Evolutionary conservation across 2,888 invertebrate genomes (phyloP).

Genomic region (Augiades crinisus): DNA sequence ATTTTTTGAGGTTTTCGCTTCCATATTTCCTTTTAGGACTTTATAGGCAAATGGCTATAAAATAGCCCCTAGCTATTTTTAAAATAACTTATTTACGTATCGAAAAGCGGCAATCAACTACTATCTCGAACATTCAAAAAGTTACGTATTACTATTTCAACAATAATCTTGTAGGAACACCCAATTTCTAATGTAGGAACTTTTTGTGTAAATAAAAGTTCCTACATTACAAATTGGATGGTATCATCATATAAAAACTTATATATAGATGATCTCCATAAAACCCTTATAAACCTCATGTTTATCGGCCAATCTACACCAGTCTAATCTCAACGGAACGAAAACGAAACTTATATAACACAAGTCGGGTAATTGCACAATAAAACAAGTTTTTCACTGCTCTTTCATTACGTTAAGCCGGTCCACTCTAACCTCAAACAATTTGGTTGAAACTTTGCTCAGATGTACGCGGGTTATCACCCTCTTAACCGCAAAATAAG

Average conservation of each 20-base stretch:
- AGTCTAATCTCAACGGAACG: background rate
- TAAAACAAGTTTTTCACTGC: constrained; percentile 26
- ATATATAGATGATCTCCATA: constrained; percentile 2
- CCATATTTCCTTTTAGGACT: too few species aligned
- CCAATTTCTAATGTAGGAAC: too few species aligned
- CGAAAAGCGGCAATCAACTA: too few species aligned
- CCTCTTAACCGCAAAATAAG: constrained; percentile 35
- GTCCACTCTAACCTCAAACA: constrained; percentile 31
- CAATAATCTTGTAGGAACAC: too few species aligned
- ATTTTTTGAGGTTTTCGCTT: too few species aligned
- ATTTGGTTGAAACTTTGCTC: constrained; percentile 34
- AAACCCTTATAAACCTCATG: background rate
- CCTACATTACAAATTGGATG: background rate
- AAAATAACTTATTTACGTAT: too few species aligned
- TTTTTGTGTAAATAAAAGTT: too few species aligned
- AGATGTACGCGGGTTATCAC: constrained; percentile 36
- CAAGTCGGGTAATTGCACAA: constrained; percentile 9
- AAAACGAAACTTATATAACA: constrained; percentile 9
- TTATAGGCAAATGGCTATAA: too few species aligned
- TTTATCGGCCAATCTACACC: background rate
- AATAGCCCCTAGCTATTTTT: too few species aligned
- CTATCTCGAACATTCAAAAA: too few species aligned
- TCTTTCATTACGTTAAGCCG: constrained; percentile 22
- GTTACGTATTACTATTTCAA: too few species aligned
- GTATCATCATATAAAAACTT: background rate